Evolutionary conservation across 1,140 invertebrate species (phyloP), one percentile per base, ranked within the genome.

Genomic region (Dinothrombium tinctorium): DNA sequence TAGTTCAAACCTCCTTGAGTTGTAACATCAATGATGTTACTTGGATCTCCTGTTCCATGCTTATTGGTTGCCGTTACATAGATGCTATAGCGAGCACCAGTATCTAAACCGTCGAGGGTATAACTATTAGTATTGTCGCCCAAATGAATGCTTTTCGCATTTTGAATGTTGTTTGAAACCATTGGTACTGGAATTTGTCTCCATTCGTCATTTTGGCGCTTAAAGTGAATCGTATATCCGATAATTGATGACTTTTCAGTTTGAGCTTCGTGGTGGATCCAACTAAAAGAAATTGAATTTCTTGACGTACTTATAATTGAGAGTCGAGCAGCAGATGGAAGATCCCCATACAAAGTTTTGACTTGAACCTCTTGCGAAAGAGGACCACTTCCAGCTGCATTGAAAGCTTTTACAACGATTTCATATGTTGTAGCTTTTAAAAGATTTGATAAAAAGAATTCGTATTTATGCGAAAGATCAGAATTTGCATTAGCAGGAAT

Each of bases 321-420:
- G 20, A 38, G 12, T 38, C 37, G 7, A 2, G 50, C 49, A 2
- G 51, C 25, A 6, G 32, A 11, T 12, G 52, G 52, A 23, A 51
- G 41, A 41, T 51, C 52, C 31, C 46, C 51, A 33, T 44, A 51
- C 8, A 50, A 38, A 4, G 52, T 53, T 21, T 49, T 42, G 4
- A 45, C 48, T 1, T 47, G 22, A 2, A 53, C 43, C 2, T 47
- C 46, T 22, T 51, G 50, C 2, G 52, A 53, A 12, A 41, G 35
- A 19, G 49, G 48, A 8, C 52, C 52, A 40, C 43, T 46, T 9
- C 52, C 52, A 6, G 47, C 50, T 5, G 44, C 42, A 29, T 53
- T 53, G 32, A 44, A 48, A 4, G 52, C 50, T 38, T 49, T 48
- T 2, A 53, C 48, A 2, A 53, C 44, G 38, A 53, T 46, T 11